These are phyloP conservation scores for Catalaphyllia jardinei DNA, from an alignment of 64 coral and sea anemone genomes.

Conservation along the genomic window DNA sequence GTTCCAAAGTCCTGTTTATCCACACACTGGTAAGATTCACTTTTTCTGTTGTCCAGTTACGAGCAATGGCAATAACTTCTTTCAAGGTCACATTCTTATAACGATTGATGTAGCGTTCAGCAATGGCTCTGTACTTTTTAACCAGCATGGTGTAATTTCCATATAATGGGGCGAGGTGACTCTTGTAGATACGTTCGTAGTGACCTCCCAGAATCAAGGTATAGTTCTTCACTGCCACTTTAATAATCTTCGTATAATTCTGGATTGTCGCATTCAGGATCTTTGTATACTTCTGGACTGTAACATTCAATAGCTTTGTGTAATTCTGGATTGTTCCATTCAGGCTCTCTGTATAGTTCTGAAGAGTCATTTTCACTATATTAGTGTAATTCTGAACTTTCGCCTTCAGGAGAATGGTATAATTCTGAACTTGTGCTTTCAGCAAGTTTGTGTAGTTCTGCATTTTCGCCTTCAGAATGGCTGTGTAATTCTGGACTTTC, in stretches of 20 bases:
- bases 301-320: neutral
- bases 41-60: constrained; percentile 28
- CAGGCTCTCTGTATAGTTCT: neutral
- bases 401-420: constrained; percentile 10
- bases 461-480: neutral
- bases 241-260: constrained; percentile 34
- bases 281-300: constrained; percentile 14
- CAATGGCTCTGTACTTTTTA: constrained; percentile 49
- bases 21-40: constrained; percentile 56
- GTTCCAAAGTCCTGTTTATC: constrained; percentile 68
- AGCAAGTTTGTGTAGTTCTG: constrained; percentile 20
- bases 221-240: constrained; percentile 37
- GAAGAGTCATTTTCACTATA: neutral
- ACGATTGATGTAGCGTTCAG: constrained; percentile 55
- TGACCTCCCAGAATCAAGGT: constrained; percentile 33
- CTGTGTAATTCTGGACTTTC: constrained; percentile 11
- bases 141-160: constrained; percentile 18
- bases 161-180: constrained; percentile 10
- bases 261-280: constrained; percentile 14
- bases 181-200: constrained; percentile 19
- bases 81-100: constrained; percentile 71
- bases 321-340: constrained; percentile 7
- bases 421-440: constrained; percentile 20
- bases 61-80: constrained; percentile 39
- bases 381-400: constrained; percentile 17